Evolutionary conservation across 1,140 invertebrate species (phyloP).

Genomic region (Zaprionus lachaisei): DNA sequence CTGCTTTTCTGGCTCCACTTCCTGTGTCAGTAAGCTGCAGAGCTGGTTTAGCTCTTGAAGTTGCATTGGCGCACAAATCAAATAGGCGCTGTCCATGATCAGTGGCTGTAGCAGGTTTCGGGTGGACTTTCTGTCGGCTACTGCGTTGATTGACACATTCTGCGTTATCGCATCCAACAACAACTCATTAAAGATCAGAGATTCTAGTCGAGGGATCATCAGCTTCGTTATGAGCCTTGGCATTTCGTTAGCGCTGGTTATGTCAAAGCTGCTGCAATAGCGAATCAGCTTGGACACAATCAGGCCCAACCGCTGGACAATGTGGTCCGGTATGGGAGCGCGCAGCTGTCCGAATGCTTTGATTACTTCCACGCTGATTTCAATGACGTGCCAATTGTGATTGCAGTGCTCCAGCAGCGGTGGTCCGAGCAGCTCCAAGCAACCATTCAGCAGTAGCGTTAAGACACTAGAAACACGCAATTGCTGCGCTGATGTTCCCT

Average conservation of each 20-base stretch:
- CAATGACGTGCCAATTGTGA: constrained; percentile 53
- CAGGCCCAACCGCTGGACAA: not conserved
- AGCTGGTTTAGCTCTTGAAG: constrained; percentile 20
- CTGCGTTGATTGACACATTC: constrained; percentile 5
- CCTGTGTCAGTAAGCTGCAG: not conserved
- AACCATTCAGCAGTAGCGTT: constrained; percentile 31
- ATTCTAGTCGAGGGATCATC: constrained; percentile 50
- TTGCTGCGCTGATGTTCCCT: constrained; percentile 12
- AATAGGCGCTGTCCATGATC: constrained; percentile 43
- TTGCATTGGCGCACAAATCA: constrained; percentile 22
- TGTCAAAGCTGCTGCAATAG: constrained; percentile 12
- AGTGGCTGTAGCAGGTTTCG: constrained; percentile 31
- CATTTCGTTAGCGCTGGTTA: not conserved
- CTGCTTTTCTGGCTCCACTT: not conserved
- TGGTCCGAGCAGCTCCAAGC: constrained; percentile 16
- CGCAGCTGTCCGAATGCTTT: constrained; percentile 18
- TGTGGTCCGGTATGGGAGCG: not conserved
- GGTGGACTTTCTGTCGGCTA: not conserved
- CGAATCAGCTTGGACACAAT: constrained; percentile 19
- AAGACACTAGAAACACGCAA: constrained; percentile 38
- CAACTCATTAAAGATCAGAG: constrained; percentile 47
- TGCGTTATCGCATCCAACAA: constrained; percentile 33
- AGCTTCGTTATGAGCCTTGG: constrained; percentile 14
- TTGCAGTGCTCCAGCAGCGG: not conserved
- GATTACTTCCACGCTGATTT: constrained; percentile 34